Conservation (phyloP, 1,140 invertebrate genomes). For the Hormaphis cornu region DNA sequence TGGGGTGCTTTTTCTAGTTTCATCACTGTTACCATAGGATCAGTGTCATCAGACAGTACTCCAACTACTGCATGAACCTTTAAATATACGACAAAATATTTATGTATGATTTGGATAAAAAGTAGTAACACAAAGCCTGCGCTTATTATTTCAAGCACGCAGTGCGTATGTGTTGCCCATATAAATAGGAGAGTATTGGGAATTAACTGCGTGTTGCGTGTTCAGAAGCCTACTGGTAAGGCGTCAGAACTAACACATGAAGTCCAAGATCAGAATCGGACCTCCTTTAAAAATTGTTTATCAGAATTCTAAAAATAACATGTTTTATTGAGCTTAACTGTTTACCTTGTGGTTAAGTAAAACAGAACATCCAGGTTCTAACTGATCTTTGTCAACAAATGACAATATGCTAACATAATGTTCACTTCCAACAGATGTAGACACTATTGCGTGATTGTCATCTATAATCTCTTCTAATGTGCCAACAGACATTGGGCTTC, state of each 20-base stretch:
- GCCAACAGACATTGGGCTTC: conserved; percentile 99
- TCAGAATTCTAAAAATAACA: not conserved
- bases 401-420: conserved; percentile 99
- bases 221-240: too few species aligned
- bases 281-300: too few species aligned
- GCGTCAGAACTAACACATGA: too few species aligned
- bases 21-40: conserved; percentile 99
- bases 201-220: too few species aligned
- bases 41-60: conserved; percentile 97
- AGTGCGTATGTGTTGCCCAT: too few species aligned
- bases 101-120: too few species aligned
- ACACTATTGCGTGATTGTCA: conserved; percentile 99
- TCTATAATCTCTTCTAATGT: conserved; percentile 99
- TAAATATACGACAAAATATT: conserved; percentile 21
- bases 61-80: conserved; percentile 93
- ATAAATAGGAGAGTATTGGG: too few species aligned
- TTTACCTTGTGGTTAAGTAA: conserved; percentile 93
- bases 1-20: conserved; percentile 99
- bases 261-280: too few species aligned
- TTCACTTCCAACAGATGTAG: conserved; percentile 97
- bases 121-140: too few species aligned
- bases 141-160: too few species aligned
- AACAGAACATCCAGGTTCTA: conserved; percentile 98
- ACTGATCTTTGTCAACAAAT: conserved; percentile 98
- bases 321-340: not conserved